Evolutionary conservation across 2,797 vertebrate species (phyloP), one percentile per base, ranked within the genome.

Genomic region (Sebastiscus albofasciatus): DNA sequence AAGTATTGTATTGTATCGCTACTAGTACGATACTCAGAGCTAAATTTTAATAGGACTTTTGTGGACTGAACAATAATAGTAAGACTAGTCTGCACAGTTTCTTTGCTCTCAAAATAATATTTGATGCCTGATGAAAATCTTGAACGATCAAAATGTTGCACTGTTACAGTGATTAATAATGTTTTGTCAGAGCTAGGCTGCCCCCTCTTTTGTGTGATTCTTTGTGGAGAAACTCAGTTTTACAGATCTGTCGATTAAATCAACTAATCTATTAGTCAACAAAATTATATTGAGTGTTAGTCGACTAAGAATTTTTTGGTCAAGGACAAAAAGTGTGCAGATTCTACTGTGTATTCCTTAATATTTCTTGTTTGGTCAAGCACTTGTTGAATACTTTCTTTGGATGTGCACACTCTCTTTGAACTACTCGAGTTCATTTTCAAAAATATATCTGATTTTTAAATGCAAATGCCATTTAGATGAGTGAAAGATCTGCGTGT

Each of bases 401-500:
- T 22, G 5, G 2, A 22, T 22, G 10, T 6, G 22, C 4, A 0
- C 46, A 10, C n/a, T 42, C n/a, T 33, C 22, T 58, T 58, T 71
- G 26, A 27, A 2, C 39, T 42, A 60, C 20, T 13, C 18, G 4
- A 24, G 31, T 39, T 27, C 4, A 8, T 12, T 34, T 29, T 24
- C 16, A 16, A 46, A 52, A 36, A 39, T 52, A 4, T n/a, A 4
- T 13, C 7, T 3, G 26, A 26, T 20, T 46, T 46, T 42, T 26
- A 31, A 56, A 56, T 16, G 27, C 42, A 3, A 75, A 29, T 18
- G 14, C 2, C 61, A 62, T 68, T 31, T 8, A 56, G 14, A 22
- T 58, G 34, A 75, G 59, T 31, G 8, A 56, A 72, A 71, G 69
- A 73, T 73, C 68, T 80, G 72, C n/a, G 10, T 60, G 77, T 81